Evolutionary conservation across 2,888 invertebrate species (phyloP).

Genomic region (Scaptomyza polygonia): DNA sequence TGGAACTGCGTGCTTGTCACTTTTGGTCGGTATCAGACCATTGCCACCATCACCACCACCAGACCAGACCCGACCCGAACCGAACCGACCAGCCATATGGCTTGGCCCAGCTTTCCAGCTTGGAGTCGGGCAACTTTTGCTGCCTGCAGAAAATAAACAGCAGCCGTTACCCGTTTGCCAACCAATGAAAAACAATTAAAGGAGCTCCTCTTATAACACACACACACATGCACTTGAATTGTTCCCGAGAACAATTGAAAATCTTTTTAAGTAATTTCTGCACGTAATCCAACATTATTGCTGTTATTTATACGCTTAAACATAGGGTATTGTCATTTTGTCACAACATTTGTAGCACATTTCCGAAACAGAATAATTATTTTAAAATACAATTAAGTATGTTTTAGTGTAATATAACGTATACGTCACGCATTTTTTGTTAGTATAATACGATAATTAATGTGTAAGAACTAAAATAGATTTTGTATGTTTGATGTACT

Average conservation of each 20-base stretch:
- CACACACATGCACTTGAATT: constrained; percentile 9
- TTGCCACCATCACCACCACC: constrained; percentile 9
- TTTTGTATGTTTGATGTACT: background rate
- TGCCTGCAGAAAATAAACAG: constrained; percentile 66
- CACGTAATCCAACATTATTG: constrained; percentile 81
- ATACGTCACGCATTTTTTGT: background rate
- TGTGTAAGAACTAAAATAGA: background rate
- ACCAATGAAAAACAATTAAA: constrained; percentile 47
- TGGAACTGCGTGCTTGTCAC: constrained; percentile 35
- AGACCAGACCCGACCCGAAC: too few relatives aligned
- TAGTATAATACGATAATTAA: background rate
- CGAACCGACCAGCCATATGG: constrained; percentile 20
- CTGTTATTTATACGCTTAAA: constrained; percentile 36
- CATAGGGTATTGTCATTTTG: background rate
- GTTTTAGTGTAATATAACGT: background rate
- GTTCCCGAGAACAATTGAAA: constrained; percentile 67
- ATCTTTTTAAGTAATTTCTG: constrained; percentile 82
- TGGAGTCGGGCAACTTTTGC: constrained; percentile 42
- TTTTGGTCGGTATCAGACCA: constrained; percentile 21
- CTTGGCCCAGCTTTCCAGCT: background rate
- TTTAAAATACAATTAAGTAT: background rate
- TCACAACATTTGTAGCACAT: background rate
- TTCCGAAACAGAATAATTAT: background rate
- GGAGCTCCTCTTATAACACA: constrained; percentile 13
- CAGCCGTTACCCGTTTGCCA: constrained; percentile 57